phyloP scores from a whole-genome alignment of 2,797 vertebrate genomes.

The Galaxias olidus region DNA sequence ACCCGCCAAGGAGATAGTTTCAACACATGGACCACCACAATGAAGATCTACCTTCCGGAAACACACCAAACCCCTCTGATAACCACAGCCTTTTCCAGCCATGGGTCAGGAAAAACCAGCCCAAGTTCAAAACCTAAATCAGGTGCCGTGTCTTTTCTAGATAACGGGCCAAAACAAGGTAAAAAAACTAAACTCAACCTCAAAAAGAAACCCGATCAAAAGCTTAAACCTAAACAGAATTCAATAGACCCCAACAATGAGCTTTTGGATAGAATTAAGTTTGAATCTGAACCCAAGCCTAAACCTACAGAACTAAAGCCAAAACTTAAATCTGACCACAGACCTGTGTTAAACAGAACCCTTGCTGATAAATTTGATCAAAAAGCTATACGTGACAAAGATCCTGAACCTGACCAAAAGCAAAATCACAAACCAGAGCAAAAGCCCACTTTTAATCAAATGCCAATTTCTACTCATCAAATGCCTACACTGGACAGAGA shows the following conservation, averaged over 20 bases:
- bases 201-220: background rate
- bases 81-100: slow-evolving; percentile 19
- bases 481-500: background rate
- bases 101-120: slow-evolving; percentile 26
- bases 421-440: slow-evolving; percentile 17
- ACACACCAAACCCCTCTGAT: no score
- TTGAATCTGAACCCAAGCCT: slow-evolving; percentile 6
- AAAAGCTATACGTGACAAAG: slow-evolving; percentile 16
- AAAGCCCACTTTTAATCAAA: slow-evolving; percentile 8
- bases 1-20: slow-evolving; percentile 25
- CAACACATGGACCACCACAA: slow-evolving; percentile 26
- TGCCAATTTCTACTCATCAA: slow-evolving; percentile 1
- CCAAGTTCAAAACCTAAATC: slow-evolving; percentile 15
- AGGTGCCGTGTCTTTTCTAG: no score
- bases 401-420: slow-evolving; percentile 21
- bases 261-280: background rate
- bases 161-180: slow-evolving; percentile 28
- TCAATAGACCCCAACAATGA: background rate
- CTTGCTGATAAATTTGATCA: no score
- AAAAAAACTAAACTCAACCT: background rate
- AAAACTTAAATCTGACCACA: slow-evolving; percentile 17
- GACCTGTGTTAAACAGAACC: no score
- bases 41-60: no score
- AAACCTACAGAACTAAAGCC: slow-evolving; percentile 21
- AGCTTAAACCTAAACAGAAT: background rate